A percentile compares a stretch with the other conserved stretches of the same genome.
These are phyloP conservation scores for Takifugu bimaculatus DNA, from an alignment of 2,113 vertebrate species.

Conservation along the genomic window DNA sequence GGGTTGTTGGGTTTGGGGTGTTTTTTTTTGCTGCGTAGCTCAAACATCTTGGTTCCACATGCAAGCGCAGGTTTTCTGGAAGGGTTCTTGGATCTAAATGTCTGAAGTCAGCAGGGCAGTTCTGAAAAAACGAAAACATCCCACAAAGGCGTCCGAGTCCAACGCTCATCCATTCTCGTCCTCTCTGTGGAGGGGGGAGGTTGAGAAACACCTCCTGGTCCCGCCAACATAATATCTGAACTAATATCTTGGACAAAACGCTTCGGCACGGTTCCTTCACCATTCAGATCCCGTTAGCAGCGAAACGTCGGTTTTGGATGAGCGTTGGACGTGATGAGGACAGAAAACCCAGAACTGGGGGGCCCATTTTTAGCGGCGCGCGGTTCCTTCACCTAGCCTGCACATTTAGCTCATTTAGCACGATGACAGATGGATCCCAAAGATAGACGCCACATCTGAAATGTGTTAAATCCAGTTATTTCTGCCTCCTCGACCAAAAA, in stretches of 20 bases:
- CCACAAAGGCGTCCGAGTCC: background rate
- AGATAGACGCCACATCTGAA: conserved; percentile 13
- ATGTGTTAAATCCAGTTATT: conserved; percentile 21
- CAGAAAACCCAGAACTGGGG: too few relatives aligned
- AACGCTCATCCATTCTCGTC: background rate
- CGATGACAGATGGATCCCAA: conserved; percentile 9
- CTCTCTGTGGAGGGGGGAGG: too few relatives aligned
- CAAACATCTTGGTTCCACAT: background rate
- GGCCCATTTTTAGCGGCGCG: too few relatives aligned
- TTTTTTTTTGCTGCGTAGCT: background rate
- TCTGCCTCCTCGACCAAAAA: conserved; percentile 14
- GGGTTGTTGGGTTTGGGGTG: too few relatives aligned
- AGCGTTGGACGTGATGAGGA: too few relatives aligned
- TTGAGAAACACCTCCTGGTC: too few relatives aligned
- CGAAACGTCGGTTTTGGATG: too few relatives aligned
- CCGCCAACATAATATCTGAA: too few relatives aligned
- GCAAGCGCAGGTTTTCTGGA: background rate
- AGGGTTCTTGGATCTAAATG: background rate
- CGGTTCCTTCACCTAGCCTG: conserved; percentile 1
- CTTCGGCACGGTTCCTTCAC: too few relatives aligned
- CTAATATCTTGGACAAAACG: too few relatives aligned
- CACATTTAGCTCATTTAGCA: conserved; percentile 19
- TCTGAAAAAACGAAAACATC: background rate
- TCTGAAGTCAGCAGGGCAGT: background rate
- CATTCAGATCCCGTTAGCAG: too few relatives aligned